These are phyloP conservation scores for Scaptodrosophila lebanonensis DNA, from an alignment of 1,140 invertebrate genomes.

Conservation along the genomic window DNA sequence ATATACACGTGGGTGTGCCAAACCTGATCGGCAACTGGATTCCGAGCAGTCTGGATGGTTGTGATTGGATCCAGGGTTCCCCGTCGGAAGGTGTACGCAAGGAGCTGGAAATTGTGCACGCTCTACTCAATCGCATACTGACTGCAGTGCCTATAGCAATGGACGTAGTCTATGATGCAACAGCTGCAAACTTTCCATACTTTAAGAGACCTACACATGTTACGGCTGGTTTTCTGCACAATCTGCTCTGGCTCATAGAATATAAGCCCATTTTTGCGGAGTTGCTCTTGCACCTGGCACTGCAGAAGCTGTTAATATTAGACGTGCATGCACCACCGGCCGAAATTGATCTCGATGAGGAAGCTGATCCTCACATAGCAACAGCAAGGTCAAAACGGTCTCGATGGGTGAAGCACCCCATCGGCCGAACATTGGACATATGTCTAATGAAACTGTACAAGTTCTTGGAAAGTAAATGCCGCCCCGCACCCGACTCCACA, in stretches of 20 bases:
- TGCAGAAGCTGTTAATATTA: conserved; percentile 83
- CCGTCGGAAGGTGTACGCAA: conserved; percentile 64
- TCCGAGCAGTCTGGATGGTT: conserved; percentile 59
- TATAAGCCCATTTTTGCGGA: conserved; percentile 81
- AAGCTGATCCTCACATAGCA: conserved; percentile 64
- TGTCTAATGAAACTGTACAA: conserved; percentile 81
- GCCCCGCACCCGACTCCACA: conserved; percentile 15
- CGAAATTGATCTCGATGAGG: conserved; percentile 78
- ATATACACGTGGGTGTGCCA: conserved; percentile 80
- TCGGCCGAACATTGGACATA: conserved; percentile 82
- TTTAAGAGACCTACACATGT: conserved; percentile 79
- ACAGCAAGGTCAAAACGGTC: background rate
- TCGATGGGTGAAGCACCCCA: conserved; percentile 58
- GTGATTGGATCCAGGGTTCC: conserved; percentile 58
- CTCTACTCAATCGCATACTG: conserved; percentile 52
- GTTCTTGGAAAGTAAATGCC: conserved; percentile 78
- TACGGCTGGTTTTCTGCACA: conserved; percentile 82
- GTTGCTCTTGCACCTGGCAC: conserved; percentile 82
- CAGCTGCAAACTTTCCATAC: conserved; percentile 81
- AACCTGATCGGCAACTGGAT: conserved; percentile 80
- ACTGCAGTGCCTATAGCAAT: conserved; percentile 67
- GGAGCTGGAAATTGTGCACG: conserved; percentile 56
- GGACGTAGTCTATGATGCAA: conserved; percentile 49
- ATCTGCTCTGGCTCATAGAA: conserved; percentile 81
- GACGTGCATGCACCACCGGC: conserved; percentile 82